Conservation (phyloP, 2,797 vertebrate genomes). For the Microctenopoma lineatum region DNA sequence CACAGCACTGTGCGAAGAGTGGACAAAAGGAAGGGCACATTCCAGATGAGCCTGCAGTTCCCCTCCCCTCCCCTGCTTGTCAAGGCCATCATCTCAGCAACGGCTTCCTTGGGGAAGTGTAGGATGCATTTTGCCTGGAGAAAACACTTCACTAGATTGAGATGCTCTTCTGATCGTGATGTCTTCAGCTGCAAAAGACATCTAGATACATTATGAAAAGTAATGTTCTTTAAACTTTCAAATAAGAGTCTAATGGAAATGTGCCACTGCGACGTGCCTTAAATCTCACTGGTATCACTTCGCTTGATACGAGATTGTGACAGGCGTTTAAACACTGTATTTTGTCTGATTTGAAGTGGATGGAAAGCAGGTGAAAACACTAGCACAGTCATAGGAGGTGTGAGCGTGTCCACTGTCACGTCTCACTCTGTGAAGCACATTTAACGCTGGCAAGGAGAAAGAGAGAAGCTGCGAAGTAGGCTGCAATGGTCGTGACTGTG, state of each 20-base stretch:
- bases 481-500: too few relatives aligned
- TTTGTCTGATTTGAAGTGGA: not conserved
- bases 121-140: constrained; percentile 6
- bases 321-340: not conserved
- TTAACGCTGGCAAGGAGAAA: too few relatives aligned
- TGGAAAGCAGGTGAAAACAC: too few relatives aligned
- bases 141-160: not conserved
- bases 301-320: not conserved
- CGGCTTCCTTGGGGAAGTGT: not conserved
- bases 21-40: not conserved
- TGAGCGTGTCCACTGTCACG: too few relatives aligned
- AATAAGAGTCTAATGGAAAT: not conserved
- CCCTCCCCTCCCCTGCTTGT: constrained; percentile 6
- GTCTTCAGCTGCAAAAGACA: not conserved
- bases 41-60: not conserved
- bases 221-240: too few relatives aligned
- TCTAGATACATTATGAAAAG: not conserved
- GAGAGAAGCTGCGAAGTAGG: too few relatives aligned
- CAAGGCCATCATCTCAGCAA: not conserved
- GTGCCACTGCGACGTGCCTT: not conserved
- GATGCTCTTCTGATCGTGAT: not conserved
- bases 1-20: not conserved
- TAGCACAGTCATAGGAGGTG: too few relatives aligned
- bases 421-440: too few relatives aligned
- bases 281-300: not conserved